Percentiles rank a stretch among this genome's conserved stretches.
These are phyloP conservation scores for Darevskia nairensis DNA, from an alignment of 2,797 vertebrate genomes.

Conservation along the genomic window DNA sequence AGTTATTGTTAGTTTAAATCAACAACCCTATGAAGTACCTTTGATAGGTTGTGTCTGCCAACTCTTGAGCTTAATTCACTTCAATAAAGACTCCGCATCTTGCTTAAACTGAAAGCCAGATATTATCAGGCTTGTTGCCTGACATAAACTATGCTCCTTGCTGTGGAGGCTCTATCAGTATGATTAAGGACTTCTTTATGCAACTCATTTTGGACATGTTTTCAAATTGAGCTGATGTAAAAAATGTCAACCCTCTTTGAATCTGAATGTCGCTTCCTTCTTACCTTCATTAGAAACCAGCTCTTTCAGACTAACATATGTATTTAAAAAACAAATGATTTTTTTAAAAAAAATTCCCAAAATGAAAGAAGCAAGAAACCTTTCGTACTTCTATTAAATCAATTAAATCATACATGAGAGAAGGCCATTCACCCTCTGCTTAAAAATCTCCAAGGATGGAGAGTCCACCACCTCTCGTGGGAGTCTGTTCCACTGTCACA, in stretches of 20 bases:
- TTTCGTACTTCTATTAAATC: neutral
- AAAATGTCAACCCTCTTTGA: neutral
- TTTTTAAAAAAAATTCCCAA: neutral
- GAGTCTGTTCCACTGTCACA: too few relatives aligned
- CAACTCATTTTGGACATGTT: neutral
- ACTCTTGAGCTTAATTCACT: neutral
- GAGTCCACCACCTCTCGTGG: too few relatives aligned
- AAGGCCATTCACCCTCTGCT: too few relatives aligned
- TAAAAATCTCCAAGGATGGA: too few relatives aligned
- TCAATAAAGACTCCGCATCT: neutral
- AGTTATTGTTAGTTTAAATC: conserved; percentile 2
- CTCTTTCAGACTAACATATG: neutral
- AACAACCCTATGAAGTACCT: neutral
- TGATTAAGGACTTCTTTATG: neutral
- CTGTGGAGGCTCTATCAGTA: neutral
- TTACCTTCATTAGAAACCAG: neutral
- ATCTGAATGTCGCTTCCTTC: neutral
- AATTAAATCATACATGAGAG: too few relatives aligned
- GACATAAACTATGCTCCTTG: neutral
- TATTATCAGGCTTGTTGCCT: neutral
- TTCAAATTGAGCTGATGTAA: neutral
- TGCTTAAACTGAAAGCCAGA: neutral
- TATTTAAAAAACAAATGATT: neutral
- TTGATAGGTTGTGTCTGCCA: neutral
- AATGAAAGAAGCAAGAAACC: neutral